Conservation (phyloP, 2,888 invertebrate genomes). For the Odontocolon sp. region DNA sequence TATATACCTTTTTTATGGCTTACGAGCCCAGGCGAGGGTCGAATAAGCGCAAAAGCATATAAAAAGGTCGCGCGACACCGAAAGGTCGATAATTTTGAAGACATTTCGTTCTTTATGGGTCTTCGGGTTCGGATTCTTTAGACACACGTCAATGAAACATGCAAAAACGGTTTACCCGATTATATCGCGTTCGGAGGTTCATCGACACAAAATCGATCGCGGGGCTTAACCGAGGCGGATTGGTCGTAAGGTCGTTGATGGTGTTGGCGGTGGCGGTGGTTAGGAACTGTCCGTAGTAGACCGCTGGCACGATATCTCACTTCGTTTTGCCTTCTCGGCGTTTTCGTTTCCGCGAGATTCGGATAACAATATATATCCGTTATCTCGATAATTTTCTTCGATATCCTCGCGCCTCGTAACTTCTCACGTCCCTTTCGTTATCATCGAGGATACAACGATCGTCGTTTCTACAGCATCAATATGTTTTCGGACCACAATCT, state of each 20-base stretch:
- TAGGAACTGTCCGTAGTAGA: conserved; percentile 47
- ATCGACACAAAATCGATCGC: conserved; percentile 4
- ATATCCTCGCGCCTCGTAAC: conserved; percentile 40
- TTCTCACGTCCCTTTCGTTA: conserved; percentile 25
- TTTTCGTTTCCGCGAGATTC: background rate
- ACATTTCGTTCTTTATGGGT: too few species aligned
- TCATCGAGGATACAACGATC: conserved; percentile 63
- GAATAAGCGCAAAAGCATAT: too few species aligned
- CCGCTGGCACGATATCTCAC: conserved; percentile 56
- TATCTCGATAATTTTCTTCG: background rate
- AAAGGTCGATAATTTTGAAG: too few species aligned
- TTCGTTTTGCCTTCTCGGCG: conserved; percentile 8
- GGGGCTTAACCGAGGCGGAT: conserved; percentile 15
- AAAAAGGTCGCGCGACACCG: too few species aligned
- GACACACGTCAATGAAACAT: background rate
- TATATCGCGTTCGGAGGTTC: too few species aligned
- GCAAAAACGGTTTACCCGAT: background rate
- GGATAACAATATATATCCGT: background rate
- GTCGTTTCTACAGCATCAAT: conserved; percentile 72
- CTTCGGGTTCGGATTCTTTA: too few species aligned
- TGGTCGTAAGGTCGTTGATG: background rate
- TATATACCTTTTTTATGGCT: too few species aligned
- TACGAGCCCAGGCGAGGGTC: too few species aligned
- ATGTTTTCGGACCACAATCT: conserved; percentile 77
- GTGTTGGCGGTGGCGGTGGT: conserved; percentile 6